Evolutionary conservation across 2,888 invertebrate genomes (phyloP).

Genomic region (Ornithoptera alexandrae): DNA sequence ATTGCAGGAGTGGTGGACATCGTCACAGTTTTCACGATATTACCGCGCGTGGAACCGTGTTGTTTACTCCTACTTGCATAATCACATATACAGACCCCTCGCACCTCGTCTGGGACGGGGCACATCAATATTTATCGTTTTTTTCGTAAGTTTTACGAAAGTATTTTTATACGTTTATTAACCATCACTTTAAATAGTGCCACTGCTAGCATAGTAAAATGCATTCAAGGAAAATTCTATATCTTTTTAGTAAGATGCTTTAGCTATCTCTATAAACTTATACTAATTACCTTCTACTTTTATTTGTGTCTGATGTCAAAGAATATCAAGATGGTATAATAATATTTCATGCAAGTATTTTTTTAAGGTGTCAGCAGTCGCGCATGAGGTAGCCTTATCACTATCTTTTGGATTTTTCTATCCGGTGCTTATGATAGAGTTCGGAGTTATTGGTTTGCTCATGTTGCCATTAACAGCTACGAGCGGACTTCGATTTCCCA

Average conservation of each 20-base stretch:
- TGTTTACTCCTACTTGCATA: slow-evolving; percentile 96
- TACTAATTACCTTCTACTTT: no score
- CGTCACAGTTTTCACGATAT: slow-evolving; percentile 88
- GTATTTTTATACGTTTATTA: background rate
- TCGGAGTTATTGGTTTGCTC: slow-evolving; percentile 84
- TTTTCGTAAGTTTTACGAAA: slow-evolving; percentile 52
- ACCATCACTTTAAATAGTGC: no score
- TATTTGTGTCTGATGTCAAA: no score
- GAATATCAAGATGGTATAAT: background rate
- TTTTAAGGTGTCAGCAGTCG: slow-evolving; percentile 86
- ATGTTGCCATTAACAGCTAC: slow-evolving; percentile 75
- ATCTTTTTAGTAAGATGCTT: no score
- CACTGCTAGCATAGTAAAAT: no score
- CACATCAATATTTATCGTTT: slow-evolving; percentile 57
- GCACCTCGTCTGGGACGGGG: slow-evolving; percentile 58
- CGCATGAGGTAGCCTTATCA: slow-evolving; percentile 92
- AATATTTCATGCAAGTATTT: background rate
- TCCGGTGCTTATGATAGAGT: slow-evolving; percentile 89
- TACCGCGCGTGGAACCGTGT: slow-evolving; percentile 98
- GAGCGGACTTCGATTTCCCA: slow-evolving; percentile 59
- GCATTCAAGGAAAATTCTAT: no score
- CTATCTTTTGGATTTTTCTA: slow-evolving; percentile 92
- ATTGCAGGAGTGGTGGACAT: slow-evolving; percentile 95
- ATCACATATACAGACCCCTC: slow-evolving; percentile 90
- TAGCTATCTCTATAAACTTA: no score